phyloP scores from a whole-genome alignment of 2,113 vertebrate species.

The Ondatra zibethicus region DNA sequence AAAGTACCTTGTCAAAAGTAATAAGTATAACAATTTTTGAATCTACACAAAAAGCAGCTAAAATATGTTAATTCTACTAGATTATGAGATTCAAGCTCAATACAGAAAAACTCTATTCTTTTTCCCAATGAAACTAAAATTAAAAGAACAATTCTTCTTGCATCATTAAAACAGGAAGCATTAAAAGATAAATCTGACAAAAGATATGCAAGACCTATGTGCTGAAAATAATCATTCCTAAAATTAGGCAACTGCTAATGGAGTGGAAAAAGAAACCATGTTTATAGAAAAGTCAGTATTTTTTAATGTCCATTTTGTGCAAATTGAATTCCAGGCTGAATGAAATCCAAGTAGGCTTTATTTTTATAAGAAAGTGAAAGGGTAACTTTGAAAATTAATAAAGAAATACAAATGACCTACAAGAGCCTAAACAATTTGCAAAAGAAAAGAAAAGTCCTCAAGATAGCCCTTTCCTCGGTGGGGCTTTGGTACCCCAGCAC shows the following conservation, averaged over 20 bases:
- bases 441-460: too few species aligned
- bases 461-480: too few species aligned
- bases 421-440: conserved; percentile 33
- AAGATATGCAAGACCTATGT: background rate
- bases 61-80: background rate
- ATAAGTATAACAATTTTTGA: background rate
- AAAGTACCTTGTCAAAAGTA: background rate
- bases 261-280: background rate
- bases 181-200: conserved; percentile 29
- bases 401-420: conserved; percentile 12
- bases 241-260: conserved; percentile 4
- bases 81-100: background rate
- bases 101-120: background rate
- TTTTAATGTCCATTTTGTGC: background rate
- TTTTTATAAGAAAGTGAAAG: background rate
- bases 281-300: background rate
- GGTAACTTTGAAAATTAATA: conserved; percentile 11
- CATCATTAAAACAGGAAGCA: background rate
- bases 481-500: too few species aligned
- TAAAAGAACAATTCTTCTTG: conserved; percentile 24
- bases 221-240: background rate
- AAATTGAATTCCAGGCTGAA: conserved; percentile 12
- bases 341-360: background rate
- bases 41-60: background rate
- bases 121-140: conserved; percentile 21